These are phyloP conservation scores for Falco rusticolus DNA, from an alignment of 2,797 vertebrate species.

Conservation along the genomic window DNA sequence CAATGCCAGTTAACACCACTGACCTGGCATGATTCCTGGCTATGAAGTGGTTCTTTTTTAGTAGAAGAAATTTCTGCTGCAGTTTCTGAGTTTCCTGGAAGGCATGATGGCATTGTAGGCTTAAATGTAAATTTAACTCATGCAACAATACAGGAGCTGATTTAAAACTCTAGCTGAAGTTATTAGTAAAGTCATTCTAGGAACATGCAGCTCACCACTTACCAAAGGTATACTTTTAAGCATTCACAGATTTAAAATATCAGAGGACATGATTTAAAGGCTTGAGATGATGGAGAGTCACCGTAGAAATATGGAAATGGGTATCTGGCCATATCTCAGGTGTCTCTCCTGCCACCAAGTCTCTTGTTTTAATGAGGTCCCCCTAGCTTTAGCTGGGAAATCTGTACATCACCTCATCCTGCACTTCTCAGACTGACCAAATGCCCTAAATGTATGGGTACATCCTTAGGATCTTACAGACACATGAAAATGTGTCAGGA, in stretches of 20 bases:
- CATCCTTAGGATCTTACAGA: background rate
- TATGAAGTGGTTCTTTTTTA: background rate
- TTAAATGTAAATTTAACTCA: background rate
- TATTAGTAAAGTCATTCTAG: background rate
- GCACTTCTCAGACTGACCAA: background rate
- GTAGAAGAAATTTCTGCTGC: background rate
- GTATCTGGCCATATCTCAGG: background rate
- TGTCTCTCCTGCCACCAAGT: background rate
- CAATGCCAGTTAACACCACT: background rate
- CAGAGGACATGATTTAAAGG: background rate
- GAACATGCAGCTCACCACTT: background rate
- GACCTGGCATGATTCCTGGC: background rate
- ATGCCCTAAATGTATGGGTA: background rate
- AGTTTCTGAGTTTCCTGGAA: background rate
- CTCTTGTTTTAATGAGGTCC: background rate
- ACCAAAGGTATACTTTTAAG: background rate
- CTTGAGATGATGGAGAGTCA: background rate
- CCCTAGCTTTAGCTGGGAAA: background rate
- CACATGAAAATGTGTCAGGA: background rate
- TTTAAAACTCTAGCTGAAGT: background rate
- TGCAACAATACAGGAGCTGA: background rate
- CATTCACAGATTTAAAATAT: background rate
- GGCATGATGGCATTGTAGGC: background rate
- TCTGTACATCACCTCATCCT: background rate
- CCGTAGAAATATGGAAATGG: background rate